These are phyloP conservation scores for Darwinula stevensoni DNA, from an alignment of 2,888 invertebrate genomes.

Conservation along the genomic window DNA sequence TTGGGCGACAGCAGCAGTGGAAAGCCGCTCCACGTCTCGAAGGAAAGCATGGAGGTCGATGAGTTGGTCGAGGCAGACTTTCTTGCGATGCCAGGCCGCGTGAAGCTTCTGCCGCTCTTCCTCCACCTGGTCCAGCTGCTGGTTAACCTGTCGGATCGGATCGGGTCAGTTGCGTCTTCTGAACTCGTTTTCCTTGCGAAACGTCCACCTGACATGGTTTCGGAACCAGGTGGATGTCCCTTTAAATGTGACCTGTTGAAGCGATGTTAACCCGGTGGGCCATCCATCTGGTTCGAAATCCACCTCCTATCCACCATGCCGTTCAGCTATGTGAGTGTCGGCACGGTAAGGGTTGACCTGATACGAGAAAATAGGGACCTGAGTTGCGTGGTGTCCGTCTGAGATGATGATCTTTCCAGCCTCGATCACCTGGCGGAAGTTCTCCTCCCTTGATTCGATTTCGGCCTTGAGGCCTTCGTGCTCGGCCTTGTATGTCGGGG, in stretches of 20 bases:
- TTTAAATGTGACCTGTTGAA: no score
- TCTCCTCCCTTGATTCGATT: conserved; percentile 61
- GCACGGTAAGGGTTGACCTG: no score
- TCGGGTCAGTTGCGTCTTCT: no score
- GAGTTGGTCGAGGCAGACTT: conserved; percentile 59
- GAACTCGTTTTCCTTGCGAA: no score
- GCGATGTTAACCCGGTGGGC: no score
- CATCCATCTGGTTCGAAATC: no score
- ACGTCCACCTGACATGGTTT: no score
- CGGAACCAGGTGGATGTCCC: no score
- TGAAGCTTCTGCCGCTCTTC: conserved; percentile 48
- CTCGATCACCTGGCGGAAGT: conserved; percentile 38
- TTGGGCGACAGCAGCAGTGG: conserved; percentile 59
- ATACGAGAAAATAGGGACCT: conserved; percentile 20
- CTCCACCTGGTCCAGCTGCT: conserved; percentile 34
- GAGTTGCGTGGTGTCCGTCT: conserved; percentile 46
- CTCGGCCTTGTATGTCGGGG: conserved; percentile 49
- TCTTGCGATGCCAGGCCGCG: conserved; percentile 60
- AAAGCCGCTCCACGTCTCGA: conserved; percentile 69
- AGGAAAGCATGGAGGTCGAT: conserved; percentile 81
- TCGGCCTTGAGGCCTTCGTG: conserved; percentile 51
- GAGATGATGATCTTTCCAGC: conserved; percentile 53
- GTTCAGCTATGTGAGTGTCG: no score
- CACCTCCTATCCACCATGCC: no score
- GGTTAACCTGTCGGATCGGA: no score